Percentiles rank a stretch among this genome's conserved stretches.
phyloP scores from a whole-genome alignment of 2,888 invertebrate species.

The Meteorus cinctellus region DNA sequence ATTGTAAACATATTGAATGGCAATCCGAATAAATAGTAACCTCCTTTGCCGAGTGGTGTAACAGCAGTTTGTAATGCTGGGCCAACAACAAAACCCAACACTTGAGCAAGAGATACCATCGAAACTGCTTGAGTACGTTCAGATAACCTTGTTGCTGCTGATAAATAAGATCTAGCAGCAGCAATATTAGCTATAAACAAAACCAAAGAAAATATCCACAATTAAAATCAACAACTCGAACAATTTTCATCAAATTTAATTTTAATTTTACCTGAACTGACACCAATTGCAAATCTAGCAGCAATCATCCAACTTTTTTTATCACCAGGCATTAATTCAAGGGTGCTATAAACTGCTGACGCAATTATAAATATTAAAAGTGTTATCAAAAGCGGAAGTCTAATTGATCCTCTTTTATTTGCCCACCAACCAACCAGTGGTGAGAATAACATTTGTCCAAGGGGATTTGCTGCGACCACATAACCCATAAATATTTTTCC shows the following conservation, averaged over 20 bases:
- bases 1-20: slow-evolving; percentile 91
- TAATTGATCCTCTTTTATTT: slow-evolving; percentile 82
- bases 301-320: slow-evolving; percentile 84
- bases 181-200: slow-evolving; percentile 83
- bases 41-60: slow-evolving; percentile 84
- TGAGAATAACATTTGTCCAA: slow-evolving; percentile 90
- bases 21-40: slow-evolving; percentile 75
- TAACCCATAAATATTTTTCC: slow-evolving; percentile 89
- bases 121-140: slow-evolving; percentile 90
- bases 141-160: slow-evolving; percentile 85
- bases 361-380: slow-evolving; percentile 83
- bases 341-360: slow-evolving; percentile 83
- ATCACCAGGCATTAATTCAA: slow-evolving; percentile 81
- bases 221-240: slow-evolving; percentile 5
- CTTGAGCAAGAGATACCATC: slow-evolving; percentile 88
- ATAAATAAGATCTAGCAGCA: slow-evolving; percentile 87
- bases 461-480: slow-evolving; percentile 89
- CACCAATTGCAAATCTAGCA: slow-evolving; percentile 86
- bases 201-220: slow-evolving; percentile 38
- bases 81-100: slow-evolving; percentile 90
- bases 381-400: slow-evolving; percentile 82
- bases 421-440: slow-evolving; percentile 91
- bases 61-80: slow-evolving; percentile 88
- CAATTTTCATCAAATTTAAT: neutral
- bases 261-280: slow-evolving; percentile 81